These are phyloP conservation scores for Chloebia gouldiae DNA, from an alignment of 2,113 vertebrate genomes.

Conservation along the genomic window DNA sequence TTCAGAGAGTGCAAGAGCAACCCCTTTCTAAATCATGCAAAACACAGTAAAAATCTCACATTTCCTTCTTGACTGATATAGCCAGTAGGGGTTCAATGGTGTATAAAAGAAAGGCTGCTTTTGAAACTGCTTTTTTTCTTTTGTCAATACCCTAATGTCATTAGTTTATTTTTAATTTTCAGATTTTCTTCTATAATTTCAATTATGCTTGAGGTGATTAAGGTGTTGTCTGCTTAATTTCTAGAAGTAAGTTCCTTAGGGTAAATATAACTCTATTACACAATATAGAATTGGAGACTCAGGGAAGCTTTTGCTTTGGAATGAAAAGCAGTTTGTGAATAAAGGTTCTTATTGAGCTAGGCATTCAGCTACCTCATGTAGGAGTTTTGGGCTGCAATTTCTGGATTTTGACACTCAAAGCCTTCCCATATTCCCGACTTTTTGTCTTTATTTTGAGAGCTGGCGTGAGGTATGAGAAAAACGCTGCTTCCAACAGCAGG, in stretches of 20 bases:
- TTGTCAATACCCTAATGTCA: not conserved
- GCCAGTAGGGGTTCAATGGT: not conserved
- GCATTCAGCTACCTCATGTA: not conserved
- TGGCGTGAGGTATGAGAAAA: not conserved
- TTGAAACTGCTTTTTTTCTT: not conserved
- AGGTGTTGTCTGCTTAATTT: not conserved
- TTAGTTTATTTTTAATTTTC: not conserved
- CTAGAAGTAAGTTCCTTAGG: not conserved
- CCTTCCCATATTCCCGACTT: not conserved
- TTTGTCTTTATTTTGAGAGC: not conserved
- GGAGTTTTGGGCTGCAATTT: not conserved
- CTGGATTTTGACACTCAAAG: not conserved
- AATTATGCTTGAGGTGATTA: not conserved
- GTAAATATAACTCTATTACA: not conserved
- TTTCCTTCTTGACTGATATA: not conserved
- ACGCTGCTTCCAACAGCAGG: not conserved
- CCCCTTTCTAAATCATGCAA: not conserved
- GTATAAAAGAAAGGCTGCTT: not conserved
- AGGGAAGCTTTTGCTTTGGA: not conserved
- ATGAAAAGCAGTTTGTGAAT: not conserved
- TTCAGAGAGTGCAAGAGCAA: not conserved
- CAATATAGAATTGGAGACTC: not conserved
- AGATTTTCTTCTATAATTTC: not conserved
- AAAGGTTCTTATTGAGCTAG: not conserved
- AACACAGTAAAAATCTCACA: not conserved